Evolutionary conservation across 64 coral and sea anemone genomes (phyloP).

Genomic region (Montipora capricornis): DNA sequence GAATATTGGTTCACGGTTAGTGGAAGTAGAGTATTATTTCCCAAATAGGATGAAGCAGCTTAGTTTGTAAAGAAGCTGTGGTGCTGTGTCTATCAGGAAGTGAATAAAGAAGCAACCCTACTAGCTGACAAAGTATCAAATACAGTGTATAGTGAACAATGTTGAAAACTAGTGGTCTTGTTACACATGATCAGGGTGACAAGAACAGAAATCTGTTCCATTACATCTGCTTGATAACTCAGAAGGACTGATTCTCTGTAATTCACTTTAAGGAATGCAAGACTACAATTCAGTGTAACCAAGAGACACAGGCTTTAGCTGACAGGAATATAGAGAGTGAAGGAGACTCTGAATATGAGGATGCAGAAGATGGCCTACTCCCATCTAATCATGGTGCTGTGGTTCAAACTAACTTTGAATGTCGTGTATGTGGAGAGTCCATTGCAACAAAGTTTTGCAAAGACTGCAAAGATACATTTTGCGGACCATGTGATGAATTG

Average conservation of each 20-base stretch:
- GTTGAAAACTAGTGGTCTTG: no score
- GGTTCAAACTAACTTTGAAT: constrained; percentile 13
- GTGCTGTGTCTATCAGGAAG: no score
- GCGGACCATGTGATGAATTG: constrained; percentile 53
- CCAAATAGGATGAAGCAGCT: no score
- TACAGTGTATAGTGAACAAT: no score
- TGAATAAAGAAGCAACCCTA: no score
- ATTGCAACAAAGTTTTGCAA: constrained; percentile 48
- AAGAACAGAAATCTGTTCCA: no score
- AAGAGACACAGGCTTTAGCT: constrained; percentile 1
- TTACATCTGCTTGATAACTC: neutral
- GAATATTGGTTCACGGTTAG: no score
- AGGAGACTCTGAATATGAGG: constrained; percentile 83
- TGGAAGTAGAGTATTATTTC: no score
- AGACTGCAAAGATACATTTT: constrained; percentile 78
- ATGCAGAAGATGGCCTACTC: constrained; percentile 78
- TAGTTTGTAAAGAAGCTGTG: no score
- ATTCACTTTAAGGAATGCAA: neutral
- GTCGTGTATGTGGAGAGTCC: constrained; percentile 78
- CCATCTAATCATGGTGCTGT: neutral
- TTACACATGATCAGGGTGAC: no score
- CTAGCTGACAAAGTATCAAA: no score
- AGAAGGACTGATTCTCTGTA: neutral
- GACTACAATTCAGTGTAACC: neutral
- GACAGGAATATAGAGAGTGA: constrained; percentile 64